Conservation (phyloP, 2,113 vertebrate species). For the Stegastes partitus region DNA sequence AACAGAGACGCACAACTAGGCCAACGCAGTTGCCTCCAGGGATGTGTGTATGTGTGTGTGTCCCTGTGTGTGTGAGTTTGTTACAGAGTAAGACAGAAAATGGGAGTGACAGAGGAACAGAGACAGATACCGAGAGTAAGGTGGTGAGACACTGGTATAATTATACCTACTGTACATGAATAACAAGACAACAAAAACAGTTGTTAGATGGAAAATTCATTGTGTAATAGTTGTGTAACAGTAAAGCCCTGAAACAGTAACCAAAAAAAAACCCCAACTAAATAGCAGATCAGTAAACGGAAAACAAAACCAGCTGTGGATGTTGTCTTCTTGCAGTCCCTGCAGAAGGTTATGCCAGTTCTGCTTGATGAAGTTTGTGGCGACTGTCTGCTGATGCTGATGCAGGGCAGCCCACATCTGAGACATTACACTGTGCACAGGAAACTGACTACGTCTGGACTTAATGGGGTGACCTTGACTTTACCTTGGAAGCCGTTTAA, state of each 20-base stretch:
- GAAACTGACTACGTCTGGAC: constrained; percentile 1
- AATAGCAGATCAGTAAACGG: neutral
- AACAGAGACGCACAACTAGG: constrained; percentile 77
- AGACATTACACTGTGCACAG: neutral
- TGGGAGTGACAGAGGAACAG: constrained; percentile 23
- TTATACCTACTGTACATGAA: constrained; percentile 34
- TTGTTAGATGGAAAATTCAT: neutral
- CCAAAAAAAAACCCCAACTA: neutral
- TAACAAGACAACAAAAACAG: constrained; percentile 11
- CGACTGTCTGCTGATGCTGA: neutral
- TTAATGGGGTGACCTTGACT: neutral
- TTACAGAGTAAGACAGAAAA: constrained; percentile 36
- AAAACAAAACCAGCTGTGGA: neutral
- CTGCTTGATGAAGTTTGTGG: neutral
- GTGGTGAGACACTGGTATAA: constrained; percentile 31
- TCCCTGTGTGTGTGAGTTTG: constrained; percentile 1
- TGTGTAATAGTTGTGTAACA: neutral
- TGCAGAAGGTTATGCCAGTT: neutral
- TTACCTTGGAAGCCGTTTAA: neutral
- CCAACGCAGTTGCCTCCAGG: constrained; percentile 74
- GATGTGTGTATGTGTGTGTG: constrained; percentile 51
- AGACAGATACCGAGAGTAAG: constrained; percentile 35
- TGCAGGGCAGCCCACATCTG: neutral
- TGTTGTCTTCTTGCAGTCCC: neutral
- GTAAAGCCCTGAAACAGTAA: neutral